Percentiles rank a stretch among this genome's conserved stretches.
phyloP scores from a whole-genome alignment of 1,140 invertebrate species.

The Apis cerana region DNA sequence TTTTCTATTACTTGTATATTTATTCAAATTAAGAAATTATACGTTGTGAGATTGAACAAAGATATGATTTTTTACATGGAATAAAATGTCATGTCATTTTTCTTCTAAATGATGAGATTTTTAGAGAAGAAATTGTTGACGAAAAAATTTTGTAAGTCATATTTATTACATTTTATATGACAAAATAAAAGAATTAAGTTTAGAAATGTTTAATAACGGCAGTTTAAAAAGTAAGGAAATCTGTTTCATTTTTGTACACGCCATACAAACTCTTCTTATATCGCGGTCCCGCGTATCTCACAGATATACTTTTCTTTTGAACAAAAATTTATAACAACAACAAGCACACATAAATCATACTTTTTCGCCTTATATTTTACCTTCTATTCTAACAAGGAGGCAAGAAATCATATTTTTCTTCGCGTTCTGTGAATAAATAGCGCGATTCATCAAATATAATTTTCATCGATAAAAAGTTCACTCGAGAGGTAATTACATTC shows the following conservation, averaged over 20 bases:
- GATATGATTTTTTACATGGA: too few species aligned
- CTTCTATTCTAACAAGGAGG: not conserved
- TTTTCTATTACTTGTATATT: too few species aligned
- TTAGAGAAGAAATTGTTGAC: too few species aligned
- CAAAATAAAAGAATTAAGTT: too few species aligned
- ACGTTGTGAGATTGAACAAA: too few species aligned
- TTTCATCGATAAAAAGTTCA: too few species aligned
- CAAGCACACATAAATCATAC: not conserved
- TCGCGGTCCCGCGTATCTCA: not conserved
- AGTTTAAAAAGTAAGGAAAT: not conserved
- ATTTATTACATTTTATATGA: too few species aligned
- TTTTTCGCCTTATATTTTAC: not conserved
- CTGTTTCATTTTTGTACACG: not conserved
- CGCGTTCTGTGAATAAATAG: not conserved
- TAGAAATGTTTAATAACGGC: not conserved
- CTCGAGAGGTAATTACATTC: too few species aligned
- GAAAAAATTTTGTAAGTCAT: too few species aligned
- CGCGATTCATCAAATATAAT: not conserved
- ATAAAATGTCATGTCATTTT: too few species aligned
- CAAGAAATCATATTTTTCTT: not conserved
- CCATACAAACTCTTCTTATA: not conserved
- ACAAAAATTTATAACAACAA: not conserved
- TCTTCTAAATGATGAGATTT: too few species aligned
- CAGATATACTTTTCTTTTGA: not conserved
- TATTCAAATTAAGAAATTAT: too few species aligned